Evolutionary conservation across 2,113 vertebrate species (phyloP).

Genomic region (Emydura subglobosa): DNA sequence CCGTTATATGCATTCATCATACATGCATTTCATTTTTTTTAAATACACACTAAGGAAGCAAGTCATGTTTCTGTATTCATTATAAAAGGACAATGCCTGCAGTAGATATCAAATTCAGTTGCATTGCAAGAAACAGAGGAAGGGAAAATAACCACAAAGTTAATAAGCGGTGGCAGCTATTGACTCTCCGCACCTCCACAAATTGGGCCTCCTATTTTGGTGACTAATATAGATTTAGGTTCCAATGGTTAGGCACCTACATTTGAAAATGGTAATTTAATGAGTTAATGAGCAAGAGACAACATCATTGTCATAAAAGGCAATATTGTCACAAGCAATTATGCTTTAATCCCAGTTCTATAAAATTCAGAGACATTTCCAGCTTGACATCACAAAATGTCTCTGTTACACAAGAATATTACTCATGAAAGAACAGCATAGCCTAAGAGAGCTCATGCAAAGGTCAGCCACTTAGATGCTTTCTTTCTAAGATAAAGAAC

Average conservation of each 20-base stretch:
- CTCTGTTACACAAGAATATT: neutral
- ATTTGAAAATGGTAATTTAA: neutral
- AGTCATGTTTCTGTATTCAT: neutral
- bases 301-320: neutral
- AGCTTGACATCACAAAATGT: neutral
- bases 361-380: neutral
- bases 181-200: neutral
- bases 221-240: neutral
- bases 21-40: neutral
- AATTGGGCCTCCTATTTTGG: accelerated
- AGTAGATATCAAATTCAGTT: neutral
- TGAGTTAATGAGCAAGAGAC: neutral
- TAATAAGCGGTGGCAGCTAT: accelerated
- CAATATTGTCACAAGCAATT: neutral
- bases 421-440: neutral
- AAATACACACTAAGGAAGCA: neutral
- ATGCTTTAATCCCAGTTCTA: neutral
- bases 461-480: neutral
- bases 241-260: neutral
- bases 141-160: neutral
- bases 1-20: neutral
- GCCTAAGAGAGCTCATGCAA: neutral
- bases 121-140: neutral
- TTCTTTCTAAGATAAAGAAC: neutral
- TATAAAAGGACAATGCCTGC: neutral